These are phyloP conservation scores for Morone saxatilis DNA, from an alignment of 2,113 vertebrate species.

Conservation along the genomic window DNA sequence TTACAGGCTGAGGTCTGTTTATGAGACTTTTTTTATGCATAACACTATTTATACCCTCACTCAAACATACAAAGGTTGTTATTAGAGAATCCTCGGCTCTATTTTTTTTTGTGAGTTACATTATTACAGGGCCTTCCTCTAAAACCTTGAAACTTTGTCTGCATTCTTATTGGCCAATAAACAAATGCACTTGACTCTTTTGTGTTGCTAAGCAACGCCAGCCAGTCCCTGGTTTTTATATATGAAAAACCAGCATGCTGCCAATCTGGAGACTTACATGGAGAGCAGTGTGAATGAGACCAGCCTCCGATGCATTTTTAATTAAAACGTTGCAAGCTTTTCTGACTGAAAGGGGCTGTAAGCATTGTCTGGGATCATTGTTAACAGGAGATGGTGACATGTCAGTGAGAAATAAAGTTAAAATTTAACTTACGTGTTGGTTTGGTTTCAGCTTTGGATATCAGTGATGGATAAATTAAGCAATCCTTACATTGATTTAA, in stretches of 20 bases:
- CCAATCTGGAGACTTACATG: constrained; percentile 74
- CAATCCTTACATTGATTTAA: constrained; percentile 3
- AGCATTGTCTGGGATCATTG: constrained; percentile 21
- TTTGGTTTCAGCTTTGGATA: constrained; percentile 24
- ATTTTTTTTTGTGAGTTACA: constrained; percentile 44
- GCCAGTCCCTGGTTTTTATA: constrained; percentile 75
- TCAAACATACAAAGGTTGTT: constrained; percentile 28
- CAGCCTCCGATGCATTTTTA: constrained; percentile 61
- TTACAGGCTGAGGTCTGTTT: neutral
- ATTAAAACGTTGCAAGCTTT: constrained; percentile 58
- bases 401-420: constrained; percentile 16
- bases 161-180: constrained; percentile 73
- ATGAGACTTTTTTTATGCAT: constrained; percentile 10
- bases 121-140: constrained; percentile 56
- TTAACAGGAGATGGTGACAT: constrained; percentile 7
- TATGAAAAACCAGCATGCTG: constrained; percentile 75
- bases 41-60: constrained; percentile 28
- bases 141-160: constrained; percentile 79
- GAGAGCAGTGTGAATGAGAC: constrained; percentile 67
- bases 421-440: neutral
- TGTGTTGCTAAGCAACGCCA: constrained; percentile 82
- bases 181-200: constrained; percentile 78
- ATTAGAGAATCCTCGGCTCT: constrained; percentile 23
- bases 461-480: neutral
- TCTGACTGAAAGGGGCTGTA: constrained; percentile 29